A percentile compares a stretch with the other conserved stretches of the same genome.
Conservation (phyloP, 2,888 invertebrate species). For the Drosophila testacea region DNA sequence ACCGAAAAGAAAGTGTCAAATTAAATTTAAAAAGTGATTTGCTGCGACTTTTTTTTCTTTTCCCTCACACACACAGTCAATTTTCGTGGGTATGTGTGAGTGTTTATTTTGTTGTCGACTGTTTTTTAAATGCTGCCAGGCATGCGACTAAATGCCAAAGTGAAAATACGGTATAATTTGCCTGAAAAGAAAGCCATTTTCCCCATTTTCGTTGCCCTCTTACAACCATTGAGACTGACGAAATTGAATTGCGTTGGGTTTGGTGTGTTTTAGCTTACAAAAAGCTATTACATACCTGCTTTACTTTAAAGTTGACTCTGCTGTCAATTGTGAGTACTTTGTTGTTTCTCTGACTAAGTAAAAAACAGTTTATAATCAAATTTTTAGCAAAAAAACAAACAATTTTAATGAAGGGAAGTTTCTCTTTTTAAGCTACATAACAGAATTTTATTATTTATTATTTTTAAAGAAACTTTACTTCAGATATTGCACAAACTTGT, state of each 20-base stretch:
- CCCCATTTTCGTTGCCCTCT: constrained; percentile 8
- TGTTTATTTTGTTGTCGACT: constrained; percentile 38
- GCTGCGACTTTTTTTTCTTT: constrained; percentile 48
- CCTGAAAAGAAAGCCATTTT: constrained; percentile 27
- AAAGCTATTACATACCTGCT: constrained; percentile 13
- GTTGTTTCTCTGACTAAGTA: not conserved
- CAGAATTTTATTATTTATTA: too few relatives aligned
- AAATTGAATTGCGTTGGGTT: constrained; percentile 45
- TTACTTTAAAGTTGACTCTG: not conserved
- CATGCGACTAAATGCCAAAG: constrained; percentile 61
- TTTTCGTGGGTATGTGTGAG: constrained; percentile 13
- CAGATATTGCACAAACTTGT: too few relatives aligned
- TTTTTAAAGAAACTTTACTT: too few relatives aligned
- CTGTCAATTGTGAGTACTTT: not conserved
- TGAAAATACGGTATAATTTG: constrained; percentile 55
- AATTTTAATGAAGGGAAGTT: not conserved
- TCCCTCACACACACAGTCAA: not conserved
- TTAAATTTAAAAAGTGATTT: constrained; percentile 80
- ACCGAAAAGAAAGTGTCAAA: constrained; percentile 72
- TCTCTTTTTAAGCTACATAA: too few relatives aligned
- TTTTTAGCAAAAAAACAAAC: too few relatives aligned
- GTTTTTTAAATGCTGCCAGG: constrained; percentile 62
- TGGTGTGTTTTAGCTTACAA: constrained; percentile 7
- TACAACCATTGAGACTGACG: constrained; percentile 1
- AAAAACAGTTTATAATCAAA: not conserved